Conservation (phyloP, 2,797 vertebrate genomes). For the Argya squamiceps region DNA sequence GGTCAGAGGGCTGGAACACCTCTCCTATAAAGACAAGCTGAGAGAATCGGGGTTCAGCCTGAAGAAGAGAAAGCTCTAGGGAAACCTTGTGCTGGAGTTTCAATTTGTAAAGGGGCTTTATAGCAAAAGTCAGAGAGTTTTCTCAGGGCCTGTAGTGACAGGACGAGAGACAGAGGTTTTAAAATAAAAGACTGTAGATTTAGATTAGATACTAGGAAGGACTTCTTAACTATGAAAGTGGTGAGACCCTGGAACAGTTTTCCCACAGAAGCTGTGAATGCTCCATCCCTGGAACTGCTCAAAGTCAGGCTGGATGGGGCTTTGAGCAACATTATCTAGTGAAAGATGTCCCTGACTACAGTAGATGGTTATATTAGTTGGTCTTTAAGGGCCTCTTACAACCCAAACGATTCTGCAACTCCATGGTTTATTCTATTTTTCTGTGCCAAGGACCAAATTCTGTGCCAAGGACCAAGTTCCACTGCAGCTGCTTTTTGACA, state of each 20-base stretch:
- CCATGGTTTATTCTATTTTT: neutral
- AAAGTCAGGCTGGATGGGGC: neutral
- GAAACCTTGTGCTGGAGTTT: neutral
- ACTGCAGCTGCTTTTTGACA: neutral
- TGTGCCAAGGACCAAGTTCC: neutral
- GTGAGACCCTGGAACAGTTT: neutral
- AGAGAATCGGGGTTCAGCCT: accelerated
- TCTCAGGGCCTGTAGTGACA: neutral
- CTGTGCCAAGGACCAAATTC: neutral
- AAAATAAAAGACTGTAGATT: neutral
- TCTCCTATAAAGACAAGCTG: neutral
- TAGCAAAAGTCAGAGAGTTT: neutral
- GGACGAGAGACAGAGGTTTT: neutral
- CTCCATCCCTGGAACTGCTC: accelerated
- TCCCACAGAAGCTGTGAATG: neutral
- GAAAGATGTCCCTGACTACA: neutral
- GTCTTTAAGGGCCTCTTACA: neutral
- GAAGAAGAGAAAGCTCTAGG: neutral
- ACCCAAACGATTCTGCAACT: neutral
- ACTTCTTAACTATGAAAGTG: accelerated
- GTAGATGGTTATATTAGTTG: neutral
- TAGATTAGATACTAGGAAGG: neutral
- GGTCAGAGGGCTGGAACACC: neutral
- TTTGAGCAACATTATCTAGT: neutral
- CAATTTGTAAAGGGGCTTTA: accelerated